These are phyloP conservation scores for Synanthedon myopaeformis DNA, from an alignment of 2,888 invertebrate genomes.

Conservation along the genomic window DNA sequence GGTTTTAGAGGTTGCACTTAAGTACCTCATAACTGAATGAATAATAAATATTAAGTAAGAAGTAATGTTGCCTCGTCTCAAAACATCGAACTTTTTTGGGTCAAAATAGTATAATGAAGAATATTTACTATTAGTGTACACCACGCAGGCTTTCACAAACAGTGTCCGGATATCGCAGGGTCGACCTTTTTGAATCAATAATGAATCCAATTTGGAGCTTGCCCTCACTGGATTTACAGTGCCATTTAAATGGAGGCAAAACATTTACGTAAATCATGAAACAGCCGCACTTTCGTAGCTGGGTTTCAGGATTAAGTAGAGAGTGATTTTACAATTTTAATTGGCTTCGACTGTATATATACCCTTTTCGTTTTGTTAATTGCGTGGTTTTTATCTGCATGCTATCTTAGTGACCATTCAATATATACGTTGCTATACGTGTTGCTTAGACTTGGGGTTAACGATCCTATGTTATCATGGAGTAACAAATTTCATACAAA, in stretches of 20 bases:
- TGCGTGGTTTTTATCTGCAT: too few species aligned
- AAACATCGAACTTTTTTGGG: not conserved
- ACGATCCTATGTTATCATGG: too few species aligned
- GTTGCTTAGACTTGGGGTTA: too few species aligned
- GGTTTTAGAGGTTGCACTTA: too few species aligned
- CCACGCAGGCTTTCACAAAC: not conserved
- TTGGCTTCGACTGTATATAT: not conserved
- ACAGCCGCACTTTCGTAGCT: slow-evolving; percentile 10
- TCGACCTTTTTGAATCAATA: slow-evolving; percentile 55
- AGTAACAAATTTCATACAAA: too few species aligned
- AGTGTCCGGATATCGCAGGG: slow-evolving; percentile 6
- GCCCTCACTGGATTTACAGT: slow-evolving; percentile 17
- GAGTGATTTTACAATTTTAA: not conserved
- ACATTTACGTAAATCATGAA: slow-evolving; percentile 33
- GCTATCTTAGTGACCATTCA: too few species aligned
- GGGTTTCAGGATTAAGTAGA: not conserved
- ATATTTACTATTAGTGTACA: not conserved
- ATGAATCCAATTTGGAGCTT: slow-evolving; percentile 46
- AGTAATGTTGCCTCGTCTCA: too few species aligned
- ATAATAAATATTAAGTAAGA: too few species aligned
- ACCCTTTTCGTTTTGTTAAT: too few species aligned
- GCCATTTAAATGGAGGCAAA: slow-evolving; percentile 31
- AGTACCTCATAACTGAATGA: too few species aligned
- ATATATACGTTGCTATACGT: too few species aligned
- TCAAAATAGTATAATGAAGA: too few species aligned